Base-by-base conservation (phyloP, 2,113 vertebrate genomes). In the Sisor rabdophorus region DNA sequence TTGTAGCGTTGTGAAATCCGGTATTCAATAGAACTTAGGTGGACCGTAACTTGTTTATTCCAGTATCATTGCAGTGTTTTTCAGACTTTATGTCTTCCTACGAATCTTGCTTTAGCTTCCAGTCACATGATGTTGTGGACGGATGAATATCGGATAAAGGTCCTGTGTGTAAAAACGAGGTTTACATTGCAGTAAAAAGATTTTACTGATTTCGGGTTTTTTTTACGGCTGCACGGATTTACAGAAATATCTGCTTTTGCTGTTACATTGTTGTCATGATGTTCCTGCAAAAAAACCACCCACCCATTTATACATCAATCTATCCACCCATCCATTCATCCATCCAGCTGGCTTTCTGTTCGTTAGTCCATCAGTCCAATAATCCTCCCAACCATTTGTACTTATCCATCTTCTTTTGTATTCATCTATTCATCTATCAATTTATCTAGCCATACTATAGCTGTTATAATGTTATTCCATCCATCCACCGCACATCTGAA, bases 1-100 rank as follows among this genome's bases (percentile, higher is more conserved):
- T 71, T 69, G 50, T 54, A 22, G 52, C 10, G 15, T 63, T 71
- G 68, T 71, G 47, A 52, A 63, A 52, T 40, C 56, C 22, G 58
- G 58, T 44, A 61, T 71, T 47, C n/a, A 63, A 36, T 2, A 54
- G 68, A 55, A 68, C n/a, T 76, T 44, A 50, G n/a, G 15, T 40
- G 73, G 50, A 36, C n/a, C 22, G 36, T 15, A 13, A 48, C 55
- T 9, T 67, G 52, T 30, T 40, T 15, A 28, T 20, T 70, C 53
- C 11, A 15, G 4, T 40, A 32, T 2, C 17, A 1, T 11, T 60
- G 26, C 17, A 30, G 40, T 28, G 52, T 11, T 44, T 76, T 52
- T 4, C 12, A 32, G 50, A 9, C 15, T 40, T 71, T 71, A 48
- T 15, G 16, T 12, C n/a, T 48, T 48, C 64, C 64, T 67, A 22